Percentiles rank a stretch among this genome's conserved stretches.
phyloP scores from a whole-genome alignment of 2,113 vertebrate genomes.

The Sorex araneus region DNA sequence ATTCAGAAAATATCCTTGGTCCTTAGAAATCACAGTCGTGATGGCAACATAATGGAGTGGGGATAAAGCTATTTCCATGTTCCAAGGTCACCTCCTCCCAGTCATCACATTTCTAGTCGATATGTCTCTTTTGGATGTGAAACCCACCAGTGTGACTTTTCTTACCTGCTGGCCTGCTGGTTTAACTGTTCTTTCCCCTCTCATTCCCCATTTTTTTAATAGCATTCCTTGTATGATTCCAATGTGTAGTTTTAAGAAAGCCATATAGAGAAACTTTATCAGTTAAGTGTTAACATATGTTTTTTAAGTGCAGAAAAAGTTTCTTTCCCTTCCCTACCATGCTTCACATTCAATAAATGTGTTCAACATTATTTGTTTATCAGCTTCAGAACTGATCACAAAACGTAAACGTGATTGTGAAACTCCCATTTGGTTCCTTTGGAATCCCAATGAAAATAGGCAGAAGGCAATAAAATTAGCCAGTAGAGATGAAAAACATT shows the following conservation, averaged over 20 bases:
- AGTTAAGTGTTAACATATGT: constrained; percentile 88
- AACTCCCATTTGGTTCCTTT: constrained; percentile 80
- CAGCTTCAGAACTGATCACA: constrained; percentile 79
- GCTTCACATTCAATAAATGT: constrained; percentile 84
- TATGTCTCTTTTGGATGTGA: neutral
- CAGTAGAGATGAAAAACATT: constrained; percentile 57
- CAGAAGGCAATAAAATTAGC: constrained; percentile 81
- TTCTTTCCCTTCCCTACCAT: constrained; percentile 82
- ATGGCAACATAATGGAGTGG: neutral
- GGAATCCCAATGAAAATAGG: constrained; percentile 81
- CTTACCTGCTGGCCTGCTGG: constrained; percentile 1
- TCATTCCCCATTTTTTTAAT: constrained; percentile 20
- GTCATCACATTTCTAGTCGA: constrained; percentile 18
- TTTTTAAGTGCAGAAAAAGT: constrained; percentile 79
- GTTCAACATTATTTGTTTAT: constrained; percentile 82
- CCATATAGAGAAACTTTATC: constrained; percentile 74
- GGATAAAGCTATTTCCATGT: constrained; percentile 26
- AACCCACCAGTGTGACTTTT: neutral
- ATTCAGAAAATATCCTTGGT: constrained; percentile 16
- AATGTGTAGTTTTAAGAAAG: constrained; percentile 55
- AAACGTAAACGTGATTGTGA: constrained; percentile 75
- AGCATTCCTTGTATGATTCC: constrained; percentile 32
- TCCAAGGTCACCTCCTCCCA: neutral
- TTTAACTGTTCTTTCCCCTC: constrained; percentile 32
- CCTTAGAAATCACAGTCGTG: constrained; percentile 6